These are phyloP conservation scores for Choloepus hoffmanni DNA, from an alignment of 2,113 vertebrate species.

Conservation along the genomic window DNA sequence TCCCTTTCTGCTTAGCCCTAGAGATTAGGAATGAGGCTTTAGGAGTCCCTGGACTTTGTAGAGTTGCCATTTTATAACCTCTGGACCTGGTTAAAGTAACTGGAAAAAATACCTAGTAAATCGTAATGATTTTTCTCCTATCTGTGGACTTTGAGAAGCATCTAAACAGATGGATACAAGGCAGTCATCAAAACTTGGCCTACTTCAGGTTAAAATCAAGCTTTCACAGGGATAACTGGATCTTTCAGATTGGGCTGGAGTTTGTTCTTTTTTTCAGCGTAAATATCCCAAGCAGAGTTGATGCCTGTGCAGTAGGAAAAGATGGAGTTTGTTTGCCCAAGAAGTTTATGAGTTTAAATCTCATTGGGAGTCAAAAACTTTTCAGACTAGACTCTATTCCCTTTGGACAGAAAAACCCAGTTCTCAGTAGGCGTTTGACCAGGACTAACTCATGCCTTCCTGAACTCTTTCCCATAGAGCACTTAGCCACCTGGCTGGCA, in stretches of 20 bases:
- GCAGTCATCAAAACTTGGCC: not conserved
- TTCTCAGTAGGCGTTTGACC: conserved; percentile 44
- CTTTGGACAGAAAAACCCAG: conserved; percentile 41
- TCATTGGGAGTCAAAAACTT: conserved; percentile 18
- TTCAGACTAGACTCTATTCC: conserved; percentile 14
- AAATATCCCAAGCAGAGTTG: not conserved
- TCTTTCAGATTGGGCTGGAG: not conserved
- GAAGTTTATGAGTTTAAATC: not conserved
- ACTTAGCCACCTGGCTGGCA: conserved; percentile 75
- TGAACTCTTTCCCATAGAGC: conserved; percentile 47
- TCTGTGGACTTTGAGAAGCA: conserved; percentile 43
- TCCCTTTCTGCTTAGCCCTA: not conserved
- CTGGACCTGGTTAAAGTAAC: not conserved
- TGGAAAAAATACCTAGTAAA: not conserved
- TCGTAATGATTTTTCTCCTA: conserved; percentile 8
- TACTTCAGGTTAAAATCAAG: conserved; percentile 40
- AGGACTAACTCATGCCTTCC: not conserved
- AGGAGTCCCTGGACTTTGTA: not conserved
- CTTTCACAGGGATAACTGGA: not conserved
- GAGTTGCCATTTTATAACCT: not conserved
- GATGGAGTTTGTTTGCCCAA: conserved; percentile 6
- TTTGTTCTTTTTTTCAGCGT: not conserved
- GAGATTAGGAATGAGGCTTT: not conserved
- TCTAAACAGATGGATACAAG: conserved; percentile 38
- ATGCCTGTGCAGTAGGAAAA: not conserved